Base-by-base conservation (phyloP, 2,797 vertebrate species). In the Lagodon rhomboides region DNA sequence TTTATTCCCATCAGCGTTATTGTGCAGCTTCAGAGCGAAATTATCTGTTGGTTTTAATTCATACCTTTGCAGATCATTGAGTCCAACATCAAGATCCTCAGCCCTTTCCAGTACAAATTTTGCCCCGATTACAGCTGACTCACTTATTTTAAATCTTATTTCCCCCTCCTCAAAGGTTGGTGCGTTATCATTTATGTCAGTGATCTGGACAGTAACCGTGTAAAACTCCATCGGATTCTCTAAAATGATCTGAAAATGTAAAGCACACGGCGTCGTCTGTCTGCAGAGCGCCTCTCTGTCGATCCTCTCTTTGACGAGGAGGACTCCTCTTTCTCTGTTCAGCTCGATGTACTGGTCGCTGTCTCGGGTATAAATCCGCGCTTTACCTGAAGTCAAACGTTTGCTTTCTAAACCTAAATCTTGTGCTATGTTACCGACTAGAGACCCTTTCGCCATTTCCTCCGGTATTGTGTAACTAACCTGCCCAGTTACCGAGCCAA, bases 141-240 rank as follows among this genome's bases (percentile, higher is more conserved):
- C 96, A 1, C 87, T 93, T 0, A 97, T 95, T 67, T 92, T 89
- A 1, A 96, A 88, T 1, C 53, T 44, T 0, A 92, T 90, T 1
- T 88, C 81, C 0, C 5, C 5, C 30, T 75, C 82, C 4, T 82
- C 76, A 83, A 96, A 95, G 7, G 87, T 72, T 22, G 95, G 83
- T 59, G 91, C 5, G 85, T 95, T 80, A 64, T 94, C 87, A 55
- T 92, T 92, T 0, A 92, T 84, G 49, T 96, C 95, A 1, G 63
- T 87, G 4, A 96, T 91, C 87, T 96, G 93, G 0, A 96, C 80
- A 0, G 92, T 92, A 22, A 96, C 93, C 0, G 87, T 94, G 49
- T 95, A 96, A 53, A 97, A 88, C 72, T 97, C 96, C 64, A 97
- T 95, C 0, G 96, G 97, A 43, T 93, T 96, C 63, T 98, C 97